phyloP scores from a whole-genome alignment of 1,140 invertebrate genomes.

The Caenorhabditis remanei region DNA sequence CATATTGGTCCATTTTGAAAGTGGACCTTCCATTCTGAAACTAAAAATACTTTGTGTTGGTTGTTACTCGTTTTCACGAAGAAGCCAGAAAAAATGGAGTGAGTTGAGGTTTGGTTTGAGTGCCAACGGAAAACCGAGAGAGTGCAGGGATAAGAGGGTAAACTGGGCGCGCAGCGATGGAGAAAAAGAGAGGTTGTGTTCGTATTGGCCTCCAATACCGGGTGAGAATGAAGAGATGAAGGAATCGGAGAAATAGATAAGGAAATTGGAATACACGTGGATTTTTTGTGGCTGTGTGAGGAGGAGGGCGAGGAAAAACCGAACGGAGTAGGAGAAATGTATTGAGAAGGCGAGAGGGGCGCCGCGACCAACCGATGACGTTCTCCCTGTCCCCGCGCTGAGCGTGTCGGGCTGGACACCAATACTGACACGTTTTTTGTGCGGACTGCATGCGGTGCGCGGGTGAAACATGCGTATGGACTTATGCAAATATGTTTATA shows the following conservation, averaged over 20 bases:
- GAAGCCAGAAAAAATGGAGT: not conserved
- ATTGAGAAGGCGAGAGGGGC: not conserved
- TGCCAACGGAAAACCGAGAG: constrained; percentile 9
- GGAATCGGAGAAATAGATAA: constrained; percentile 21
- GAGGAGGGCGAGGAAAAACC: not conserved
- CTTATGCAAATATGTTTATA: constrained; percentile 27
- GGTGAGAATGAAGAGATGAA: not conserved
- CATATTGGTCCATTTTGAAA: constrained; percentile 99
- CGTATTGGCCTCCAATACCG: constrained; percentile 25
- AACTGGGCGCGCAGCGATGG: constrained; percentile 2
- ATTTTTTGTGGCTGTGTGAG: too few species aligned
- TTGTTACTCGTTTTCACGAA: not conserved
- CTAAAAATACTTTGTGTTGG: not conserved
- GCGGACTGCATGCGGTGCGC: constrained; percentile 2
- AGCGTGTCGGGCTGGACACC: not conserved
- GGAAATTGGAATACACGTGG: constrained; percentile 9
- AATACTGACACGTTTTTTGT: constrained; percentile 46
- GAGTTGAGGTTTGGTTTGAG: not conserved
- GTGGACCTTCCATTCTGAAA: constrained; percentile 88
- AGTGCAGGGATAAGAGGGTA: constrained; percentile 27
- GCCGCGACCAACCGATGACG: not conserved
- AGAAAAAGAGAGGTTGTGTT: not conserved
- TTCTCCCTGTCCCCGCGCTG: not conserved
- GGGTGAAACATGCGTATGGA: not conserved
- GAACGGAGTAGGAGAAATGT: constrained; percentile 2